These are phyloP conservation scores for Erethizon dorsatum DNA, from an alignment of 2,797 vertebrate species.

Conservation along the genomic window DNA sequence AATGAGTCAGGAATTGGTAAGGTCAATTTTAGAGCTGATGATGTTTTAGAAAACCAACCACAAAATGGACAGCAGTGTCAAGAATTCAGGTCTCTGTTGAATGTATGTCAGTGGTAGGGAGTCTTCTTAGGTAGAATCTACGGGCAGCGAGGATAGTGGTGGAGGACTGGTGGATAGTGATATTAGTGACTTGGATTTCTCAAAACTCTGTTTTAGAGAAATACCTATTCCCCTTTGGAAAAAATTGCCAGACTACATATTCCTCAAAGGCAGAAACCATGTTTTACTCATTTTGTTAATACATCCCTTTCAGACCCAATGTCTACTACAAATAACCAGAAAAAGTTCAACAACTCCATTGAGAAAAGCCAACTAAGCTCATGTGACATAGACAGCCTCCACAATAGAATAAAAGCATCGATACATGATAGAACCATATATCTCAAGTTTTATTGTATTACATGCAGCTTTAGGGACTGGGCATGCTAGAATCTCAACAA, in stretches of 20 bases:
- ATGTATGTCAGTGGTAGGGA: background rate
- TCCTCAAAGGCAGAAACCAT: background rate
- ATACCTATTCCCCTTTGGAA: background rate
- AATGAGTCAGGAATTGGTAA: background rate
- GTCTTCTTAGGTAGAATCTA: background rate
- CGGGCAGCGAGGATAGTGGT: background rate
- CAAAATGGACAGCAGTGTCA: background rate
- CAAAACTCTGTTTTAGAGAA: conserved; percentile 18
- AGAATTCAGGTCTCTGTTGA: background rate
- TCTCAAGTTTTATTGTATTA: background rate
- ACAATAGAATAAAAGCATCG: background rate
- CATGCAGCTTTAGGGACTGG: background rate
- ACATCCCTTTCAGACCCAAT: background rate
- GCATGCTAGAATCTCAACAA: background rate
- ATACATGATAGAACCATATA: background rate
- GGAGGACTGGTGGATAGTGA: background rate
- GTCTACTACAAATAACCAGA: background rate
- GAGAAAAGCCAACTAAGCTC: background rate
- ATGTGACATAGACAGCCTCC: background rate
- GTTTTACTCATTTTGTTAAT: background rate
- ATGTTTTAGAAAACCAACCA: conserved; percentile 47
- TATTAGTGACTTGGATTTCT: background rate
- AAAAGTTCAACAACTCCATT: conserved; percentile 17
- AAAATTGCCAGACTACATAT: background rate
- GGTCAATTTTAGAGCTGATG: conserved; percentile 26